phyloP scores from a whole-genome alignment of 2,888 invertebrate genomes.

The Cheilosia vulpina region DNA sequence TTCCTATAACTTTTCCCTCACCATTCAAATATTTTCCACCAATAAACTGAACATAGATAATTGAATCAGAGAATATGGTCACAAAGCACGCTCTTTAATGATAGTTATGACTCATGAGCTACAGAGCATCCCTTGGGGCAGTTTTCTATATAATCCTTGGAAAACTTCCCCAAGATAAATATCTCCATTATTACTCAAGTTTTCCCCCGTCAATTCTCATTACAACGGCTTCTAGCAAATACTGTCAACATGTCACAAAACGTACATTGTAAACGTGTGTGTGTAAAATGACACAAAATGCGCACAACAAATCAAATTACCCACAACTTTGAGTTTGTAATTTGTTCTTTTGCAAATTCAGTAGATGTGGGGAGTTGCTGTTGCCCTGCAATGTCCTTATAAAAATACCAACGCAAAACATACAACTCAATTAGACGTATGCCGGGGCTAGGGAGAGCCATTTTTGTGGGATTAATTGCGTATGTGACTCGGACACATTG shows the following conservation, averaged over 20 bases:
- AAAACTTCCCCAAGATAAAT: background rate
- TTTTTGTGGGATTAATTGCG: no score
- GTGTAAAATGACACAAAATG: background rate
- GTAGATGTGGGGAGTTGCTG: background rate
- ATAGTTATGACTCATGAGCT: background rate
- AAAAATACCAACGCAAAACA: conserved; percentile 20
- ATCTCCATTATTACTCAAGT: background rate
- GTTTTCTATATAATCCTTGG: background rate
- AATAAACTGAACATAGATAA: background rate
- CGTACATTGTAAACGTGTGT: background rate
- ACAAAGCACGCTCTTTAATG: background rate
- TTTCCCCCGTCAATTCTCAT: background rate
- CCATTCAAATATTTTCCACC: background rate
- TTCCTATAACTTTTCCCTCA: background rate
- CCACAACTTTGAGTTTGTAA: conserved; percentile 40
- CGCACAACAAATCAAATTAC: conserved; percentile 36
- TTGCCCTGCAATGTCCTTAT: conserved; percentile 31
- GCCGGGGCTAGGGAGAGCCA: no score
- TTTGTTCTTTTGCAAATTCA: background rate
- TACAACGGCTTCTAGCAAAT: background rate
- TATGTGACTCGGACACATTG: no score
- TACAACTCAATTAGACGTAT: no score
- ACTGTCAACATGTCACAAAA: background rate
- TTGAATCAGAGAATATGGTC: background rate
- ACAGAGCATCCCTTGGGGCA: background rate